phyloP scores from a whole-genome alignment of 1,140 invertebrate genomes.

The Penaeus indicus region DNA sequence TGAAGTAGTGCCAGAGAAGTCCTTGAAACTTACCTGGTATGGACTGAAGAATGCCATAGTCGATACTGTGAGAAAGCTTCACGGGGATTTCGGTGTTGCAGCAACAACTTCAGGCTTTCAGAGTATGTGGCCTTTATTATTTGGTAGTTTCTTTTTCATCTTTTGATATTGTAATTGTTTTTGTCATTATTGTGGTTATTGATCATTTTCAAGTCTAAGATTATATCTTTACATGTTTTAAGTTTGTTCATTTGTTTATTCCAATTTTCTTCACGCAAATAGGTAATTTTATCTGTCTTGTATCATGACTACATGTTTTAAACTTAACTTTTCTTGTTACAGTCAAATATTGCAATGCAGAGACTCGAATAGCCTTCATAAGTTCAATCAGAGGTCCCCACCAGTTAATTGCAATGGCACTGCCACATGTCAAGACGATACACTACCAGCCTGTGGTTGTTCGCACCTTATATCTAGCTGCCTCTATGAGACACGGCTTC shows the following conservation, averaged over 20 bases:
- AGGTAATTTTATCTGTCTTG: too few relatives aligned
- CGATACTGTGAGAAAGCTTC: conserved; percentile 21
- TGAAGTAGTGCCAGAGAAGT: conserved; percentile 1
- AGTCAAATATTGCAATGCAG: conserved; percentile 29
- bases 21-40: background rate
- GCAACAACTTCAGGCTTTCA: conserved; percentile 17
- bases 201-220: too few relatives aligned
- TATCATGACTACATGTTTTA: background rate
- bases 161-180: background rate
- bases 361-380: conserved; percentile 27
- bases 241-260: too few relatives aligned
- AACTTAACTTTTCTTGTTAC: background rate
- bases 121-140: background rate
- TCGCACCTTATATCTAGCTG: conserved; percentile 23
- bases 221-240: too few relatives aligned
- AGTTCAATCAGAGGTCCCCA: conserved; percentile 34
- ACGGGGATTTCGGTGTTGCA: conserved; percentile 34
- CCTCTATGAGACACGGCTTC: conserved; percentile 42
- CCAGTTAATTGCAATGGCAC: conserved; percentile 29
- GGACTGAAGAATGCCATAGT: conserved; percentile 11
- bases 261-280: too few relatives aligned
- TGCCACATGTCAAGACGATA: conserved; percentile 31
- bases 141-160: background rate
- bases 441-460: background rate
- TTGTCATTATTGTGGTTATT: too few relatives aligned